Percentiles rank a stretch among this genome's conserved stretches.
These are phyloP conservation scores for Tiliacea citrago DNA, from an alignment of 2,888 invertebrate genomes.

Conservation along the genomic window DNA sequence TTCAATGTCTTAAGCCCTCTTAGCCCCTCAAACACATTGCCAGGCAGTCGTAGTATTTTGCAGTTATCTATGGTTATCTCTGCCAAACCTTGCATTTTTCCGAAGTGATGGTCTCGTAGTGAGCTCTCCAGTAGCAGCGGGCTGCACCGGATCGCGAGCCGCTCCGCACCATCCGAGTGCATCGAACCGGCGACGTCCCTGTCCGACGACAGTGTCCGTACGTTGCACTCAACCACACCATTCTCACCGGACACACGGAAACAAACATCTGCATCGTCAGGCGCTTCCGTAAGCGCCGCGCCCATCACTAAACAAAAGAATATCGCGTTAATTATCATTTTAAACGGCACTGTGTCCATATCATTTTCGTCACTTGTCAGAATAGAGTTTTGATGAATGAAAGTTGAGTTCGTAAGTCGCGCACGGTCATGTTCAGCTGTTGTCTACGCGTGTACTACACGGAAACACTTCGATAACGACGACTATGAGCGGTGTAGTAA, in stretches of 20 bases:
- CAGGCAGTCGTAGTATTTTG: conserved; percentile 94
- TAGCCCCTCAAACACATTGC: conserved; percentile 95
- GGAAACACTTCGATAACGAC: conserved; percentile 80
- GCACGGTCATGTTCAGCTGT: conserved; percentile 84
- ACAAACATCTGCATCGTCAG: conserved; percentile 86
- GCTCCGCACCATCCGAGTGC: conserved; percentile 93
- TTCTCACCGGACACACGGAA: conserved; percentile 84
- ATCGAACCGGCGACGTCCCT: conserved; percentile 92
- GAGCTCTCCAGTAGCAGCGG: conserved; percentile 92
- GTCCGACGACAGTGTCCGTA: conserved; percentile 93
- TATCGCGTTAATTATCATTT: conserved; percentile 89
- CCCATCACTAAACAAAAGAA: conserved; percentile 90
- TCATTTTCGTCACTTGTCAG: conserved; percentile 87
- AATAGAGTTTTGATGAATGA: conserved; percentile 80
- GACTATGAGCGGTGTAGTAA: conserved; percentile 78
- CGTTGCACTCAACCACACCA: conserved; percentile 91
- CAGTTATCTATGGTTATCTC: conserved; percentile 94
- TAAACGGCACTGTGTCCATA: conserved; percentile 88
- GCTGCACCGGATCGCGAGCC: conserved; percentile 94
- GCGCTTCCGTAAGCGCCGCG: conserved; percentile 89
- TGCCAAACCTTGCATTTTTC: conserved; percentile 94
- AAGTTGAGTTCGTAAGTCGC: conserved; percentile 77
- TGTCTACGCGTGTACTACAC: conserved; percentile 76
- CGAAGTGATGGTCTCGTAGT: conserved; percentile 93
- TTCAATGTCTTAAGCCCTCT: conserved; percentile 94